phyloP scores from a whole-genome alignment of 2,888 invertebrate genomes.

The Anodontia alba region DNA sequence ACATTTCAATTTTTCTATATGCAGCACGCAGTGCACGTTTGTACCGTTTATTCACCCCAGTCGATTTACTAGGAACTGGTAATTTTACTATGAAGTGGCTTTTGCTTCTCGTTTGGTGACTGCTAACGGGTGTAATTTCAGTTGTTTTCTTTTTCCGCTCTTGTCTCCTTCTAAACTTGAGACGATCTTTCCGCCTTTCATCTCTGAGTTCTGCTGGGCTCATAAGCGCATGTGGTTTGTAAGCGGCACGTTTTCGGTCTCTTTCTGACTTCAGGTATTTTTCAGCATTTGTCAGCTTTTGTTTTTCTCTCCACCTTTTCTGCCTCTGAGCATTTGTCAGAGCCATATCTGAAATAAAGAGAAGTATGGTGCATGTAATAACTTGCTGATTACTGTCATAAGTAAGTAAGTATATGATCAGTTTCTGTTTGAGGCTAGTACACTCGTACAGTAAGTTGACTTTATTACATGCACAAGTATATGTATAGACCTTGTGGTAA shows the following conservation, averaged over 20 bases:
- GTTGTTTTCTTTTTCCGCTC: neutral
- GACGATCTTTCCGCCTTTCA: neutral
- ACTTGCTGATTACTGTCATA: neutral
- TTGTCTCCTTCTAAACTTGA: neutral
- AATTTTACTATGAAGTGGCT: neutral
- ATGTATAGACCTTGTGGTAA: neutral
- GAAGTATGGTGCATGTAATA: neutral
- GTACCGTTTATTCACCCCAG: neutral
- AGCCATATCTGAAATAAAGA: constrained; percentile 6
- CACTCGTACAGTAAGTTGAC: neutral
- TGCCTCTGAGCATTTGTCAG: neutral
- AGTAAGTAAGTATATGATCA: neutral
- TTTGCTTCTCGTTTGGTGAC: neutral
- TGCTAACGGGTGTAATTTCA: neutral
- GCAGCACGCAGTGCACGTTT: neutral
- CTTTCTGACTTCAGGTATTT: neutral
- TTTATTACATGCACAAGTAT: neutral
- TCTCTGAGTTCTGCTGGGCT: neutral
- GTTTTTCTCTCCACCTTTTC: constrained; percentile 8
- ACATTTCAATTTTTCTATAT: neutral
- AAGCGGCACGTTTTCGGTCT: neutral
- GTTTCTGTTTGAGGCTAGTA: too few relatives aligned
- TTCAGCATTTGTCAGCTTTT: neutral
- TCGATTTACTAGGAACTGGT: neutral
- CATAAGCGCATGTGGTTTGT: neutral